Evolutionary conservation across 64 coral and sea anemone genomes (phyloP), one percentile per base, ranked within the genome.

Genomic region (Stichodactyla mertensii): DNA sequence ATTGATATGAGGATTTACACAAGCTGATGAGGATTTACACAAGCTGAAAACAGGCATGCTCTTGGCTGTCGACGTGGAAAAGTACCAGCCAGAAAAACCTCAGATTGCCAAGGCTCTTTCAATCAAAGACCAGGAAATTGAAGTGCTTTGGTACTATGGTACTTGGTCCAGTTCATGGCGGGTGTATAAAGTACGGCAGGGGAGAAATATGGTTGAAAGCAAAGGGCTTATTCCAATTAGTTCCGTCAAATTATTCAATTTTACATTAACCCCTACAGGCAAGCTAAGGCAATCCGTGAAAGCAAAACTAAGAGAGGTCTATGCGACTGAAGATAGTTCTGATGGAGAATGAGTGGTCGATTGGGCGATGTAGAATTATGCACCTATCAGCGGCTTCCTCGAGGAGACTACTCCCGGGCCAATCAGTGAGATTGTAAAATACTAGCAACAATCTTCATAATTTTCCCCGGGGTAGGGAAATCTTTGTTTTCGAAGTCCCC

Each of bases 101-200:
- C 77, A 79, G 10, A 79, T 79, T 79, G 77, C 27, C 27, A 13
- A 79, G 18, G 77, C 51, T 23, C n/a, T 77, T 20, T 23, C n/a
- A 13, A 27, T 23, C 13, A 77, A 77, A 77, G 71, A 45, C 20
- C n/a, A 77, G 10, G 11, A 12, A 8, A 36, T 79, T 51, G 77
- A 79, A 79, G 51, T 79, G 7, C 51, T 79, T 15, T 79, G 77
- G 77, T 79, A 79, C 27, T 79, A 52, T 79, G 77, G 77, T 52
- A 52, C 27, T 36, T 79, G 77, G 77, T 79, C 77, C 5, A 51
- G 27, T 14, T 79, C 77, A 31, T 79, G 77, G 77, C 23, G 9
- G 9, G 51, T 79, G 11, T 79, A 79, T 12, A 28, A 10, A 79
- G n/a, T n/a, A 79, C 77, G 77, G 18, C 27, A 79, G 77, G 77